Percentiles rank a stretch among this genome's conserved stretches.
Evolutionary conservation across 2,797 vertebrate genomes (phyloP).

Genomic region (Myiotriccus ornatus): DNA sequence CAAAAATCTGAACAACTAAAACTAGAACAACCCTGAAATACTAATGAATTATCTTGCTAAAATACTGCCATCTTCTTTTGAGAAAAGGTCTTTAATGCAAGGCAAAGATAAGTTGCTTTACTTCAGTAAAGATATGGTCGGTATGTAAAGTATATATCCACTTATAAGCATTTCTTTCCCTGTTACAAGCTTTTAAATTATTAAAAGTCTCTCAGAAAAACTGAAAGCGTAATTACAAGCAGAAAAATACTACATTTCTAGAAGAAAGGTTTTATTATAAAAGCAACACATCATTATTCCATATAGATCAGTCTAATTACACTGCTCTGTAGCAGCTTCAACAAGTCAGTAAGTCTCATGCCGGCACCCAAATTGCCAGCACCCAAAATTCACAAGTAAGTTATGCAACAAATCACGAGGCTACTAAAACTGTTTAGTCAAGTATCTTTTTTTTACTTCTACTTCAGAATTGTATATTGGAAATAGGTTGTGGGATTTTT

Average conservation of each 20-base stretch:
- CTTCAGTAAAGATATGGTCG: background rate
- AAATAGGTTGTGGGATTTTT: fast-evolving
- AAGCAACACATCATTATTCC: background rate
- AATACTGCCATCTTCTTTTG: background rate
- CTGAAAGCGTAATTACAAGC: background rate
- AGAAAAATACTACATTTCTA: background rate
- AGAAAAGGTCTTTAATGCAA: background rate
- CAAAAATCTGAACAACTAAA: background rate
- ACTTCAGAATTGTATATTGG: background rate
- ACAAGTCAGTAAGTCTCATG: background rate
- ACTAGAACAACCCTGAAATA: background rate
- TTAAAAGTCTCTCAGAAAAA: background rate
- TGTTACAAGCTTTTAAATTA: background rate
- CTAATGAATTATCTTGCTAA: slow-evolving; percentile 14
- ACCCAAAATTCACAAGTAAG: background rate
- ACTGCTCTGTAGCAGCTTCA: background rate
- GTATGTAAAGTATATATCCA: background rate
- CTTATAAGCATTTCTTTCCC: background rate
- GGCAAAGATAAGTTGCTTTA: background rate
- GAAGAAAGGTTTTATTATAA: background rate
- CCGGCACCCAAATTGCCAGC: no score
- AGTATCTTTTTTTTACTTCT: background rate
- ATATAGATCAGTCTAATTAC: background rate
- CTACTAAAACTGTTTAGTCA: background rate
- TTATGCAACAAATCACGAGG: background rate